These are phyloP conservation scores for Endotricha flammealis DNA, from an alignment of 2,888 invertebrate species.

Conservation along the genomic window DNA sequence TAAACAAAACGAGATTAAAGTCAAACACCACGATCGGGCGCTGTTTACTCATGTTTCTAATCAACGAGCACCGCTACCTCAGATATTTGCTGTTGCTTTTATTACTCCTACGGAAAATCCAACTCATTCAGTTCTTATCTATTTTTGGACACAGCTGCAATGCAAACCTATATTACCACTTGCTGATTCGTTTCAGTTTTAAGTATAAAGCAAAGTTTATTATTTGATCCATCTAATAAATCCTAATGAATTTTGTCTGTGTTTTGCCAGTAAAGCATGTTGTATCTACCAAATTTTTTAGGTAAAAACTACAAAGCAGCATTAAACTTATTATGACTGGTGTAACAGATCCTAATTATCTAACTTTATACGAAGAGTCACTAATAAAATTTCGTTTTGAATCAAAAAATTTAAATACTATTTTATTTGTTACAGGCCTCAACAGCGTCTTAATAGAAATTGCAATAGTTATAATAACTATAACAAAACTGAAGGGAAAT, in stretches of 20 bases:
- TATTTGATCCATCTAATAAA: too few relatives aligned
- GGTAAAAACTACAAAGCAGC: too few relatives aligned
- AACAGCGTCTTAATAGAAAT: slow-evolving; percentile 41
- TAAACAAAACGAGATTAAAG: slow-evolving; percentile 43
- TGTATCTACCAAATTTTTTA: too few relatives aligned
- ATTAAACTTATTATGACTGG: too few relatives aligned
- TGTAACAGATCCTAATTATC: too few relatives aligned
- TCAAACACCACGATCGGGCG: slow-evolving; percentile 40
- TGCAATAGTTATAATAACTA: slow-evolving; percentile 38
- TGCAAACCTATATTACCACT: too few relatives aligned
- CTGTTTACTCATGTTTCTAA: slow-evolving; percentile 43
- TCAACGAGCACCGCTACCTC: slow-evolving; percentile 30
- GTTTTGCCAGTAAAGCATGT: too few relatives aligned
- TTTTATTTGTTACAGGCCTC: slow-evolving; percentile 56
- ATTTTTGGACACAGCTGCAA: too few relatives aligned
- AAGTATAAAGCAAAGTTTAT: too few relatives aligned
- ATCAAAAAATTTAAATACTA: not conserved
- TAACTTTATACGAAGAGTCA: too few relatives aligned
- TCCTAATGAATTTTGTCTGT: too few relatives aligned
- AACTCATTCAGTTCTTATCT: not conserved
- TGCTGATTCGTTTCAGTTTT: too few relatives aligned
- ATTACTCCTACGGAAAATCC: slow-evolving; percentile 14
- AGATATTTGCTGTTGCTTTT: slow-evolving; percentile 23
- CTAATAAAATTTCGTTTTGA: not conserved
- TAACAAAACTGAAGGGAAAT: slow-evolving; percentile 51